phyloP scores from a whole-genome alignment of 1,140 invertebrate genomes.

The Sycobia sp. region DNA sequence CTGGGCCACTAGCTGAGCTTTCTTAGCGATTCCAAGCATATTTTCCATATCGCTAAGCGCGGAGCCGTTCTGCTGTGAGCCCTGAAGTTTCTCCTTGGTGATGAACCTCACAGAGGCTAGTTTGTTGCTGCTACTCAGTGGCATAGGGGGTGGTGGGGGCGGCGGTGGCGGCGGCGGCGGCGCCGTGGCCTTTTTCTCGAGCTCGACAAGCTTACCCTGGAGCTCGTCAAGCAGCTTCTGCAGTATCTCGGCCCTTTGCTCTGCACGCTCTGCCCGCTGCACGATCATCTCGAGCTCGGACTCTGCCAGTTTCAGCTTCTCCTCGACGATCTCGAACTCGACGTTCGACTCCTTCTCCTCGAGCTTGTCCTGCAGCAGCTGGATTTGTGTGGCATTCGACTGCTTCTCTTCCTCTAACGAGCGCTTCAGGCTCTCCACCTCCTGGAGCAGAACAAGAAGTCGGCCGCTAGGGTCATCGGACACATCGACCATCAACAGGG shows the following conservation, averaged over 20 bases:
- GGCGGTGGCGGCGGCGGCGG: conserved; percentile 57
- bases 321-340: conserved; percentile 72
- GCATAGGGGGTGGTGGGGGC: conserved; percentile 50
- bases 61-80: conserved; percentile 44
- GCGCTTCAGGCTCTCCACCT: conserved; percentile 68
- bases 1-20: conserved; percentile 47
- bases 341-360: conserved; percentile 70
- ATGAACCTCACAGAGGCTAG: conserved; percentile 49
- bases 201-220: conserved; percentile 49
- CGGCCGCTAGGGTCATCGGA: conserved; percentile 63
- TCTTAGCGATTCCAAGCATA: conserved; percentile 63
- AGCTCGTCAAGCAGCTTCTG: conserved; percentile 45
- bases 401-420: conserved; percentile 67
- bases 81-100: conserved; percentile 45
- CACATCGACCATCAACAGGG: conserved; percentile 68
- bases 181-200: conserved; percentile 53
- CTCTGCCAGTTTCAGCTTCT: conserved; percentile 72
- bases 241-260: conserved; percentile 56
- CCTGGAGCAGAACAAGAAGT: conserved; percentile 63
- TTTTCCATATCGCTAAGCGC: conserved; percentile 66
- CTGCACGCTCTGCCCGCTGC: conserved; percentile 68
- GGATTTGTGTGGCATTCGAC: conserved; percentile 63
- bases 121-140: conserved; percentile 39
- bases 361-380: conserved; percentile 68
- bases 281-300: conserved; percentile 68